These are phyloP conservation scores for Lasioglossum morio DNA, from an alignment of 2,888 invertebrate species.

Conservation along the genomic window DNA sequence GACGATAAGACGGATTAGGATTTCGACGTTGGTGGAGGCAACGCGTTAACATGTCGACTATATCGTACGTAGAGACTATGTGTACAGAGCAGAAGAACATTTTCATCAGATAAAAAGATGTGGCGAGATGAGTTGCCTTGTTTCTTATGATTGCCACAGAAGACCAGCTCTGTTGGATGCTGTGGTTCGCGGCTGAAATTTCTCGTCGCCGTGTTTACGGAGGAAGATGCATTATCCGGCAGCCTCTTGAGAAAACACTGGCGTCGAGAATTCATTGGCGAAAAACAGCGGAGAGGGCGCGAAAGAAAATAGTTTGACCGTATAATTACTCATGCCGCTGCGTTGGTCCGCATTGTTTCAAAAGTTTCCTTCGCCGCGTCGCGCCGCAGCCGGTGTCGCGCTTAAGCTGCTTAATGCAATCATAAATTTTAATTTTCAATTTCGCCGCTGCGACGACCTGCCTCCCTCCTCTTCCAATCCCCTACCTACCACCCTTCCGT, in stretches of 20 bases:
- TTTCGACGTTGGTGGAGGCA: neutral
- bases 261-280: neutral
- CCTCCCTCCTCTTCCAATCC: conserved; percentile 23
- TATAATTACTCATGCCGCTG: conserved; percentile 62
- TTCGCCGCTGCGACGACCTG: conserved; percentile 37
- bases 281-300: neutral
- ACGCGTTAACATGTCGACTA: neutral
- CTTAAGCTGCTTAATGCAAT: conserved; percentile 66
- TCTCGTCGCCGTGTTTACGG: conserved; percentile 16
- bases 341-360: conserved; percentile 54
- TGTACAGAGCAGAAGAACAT: neutral
- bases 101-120: neutral
- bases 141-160: neutral
- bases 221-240: conserved; percentile 18
- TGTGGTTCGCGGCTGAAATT: neutral
- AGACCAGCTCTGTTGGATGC: neutral
- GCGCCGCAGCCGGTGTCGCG: conserved; percentile 30
- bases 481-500: conserved; percentile 29
- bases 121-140: neutral
- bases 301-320: conserved; percentile 48
- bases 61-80: too few species aligned
- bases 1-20: conserved; percentile 11
- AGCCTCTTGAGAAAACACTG: neutral
- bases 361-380: conserved; percentile 57
- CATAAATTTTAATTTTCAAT: conserved; percentile 77